phyloP scores from a whole-genome alignment of 2,113 vertebrate species.

The Trichomycterus rosablanca region DNA sequence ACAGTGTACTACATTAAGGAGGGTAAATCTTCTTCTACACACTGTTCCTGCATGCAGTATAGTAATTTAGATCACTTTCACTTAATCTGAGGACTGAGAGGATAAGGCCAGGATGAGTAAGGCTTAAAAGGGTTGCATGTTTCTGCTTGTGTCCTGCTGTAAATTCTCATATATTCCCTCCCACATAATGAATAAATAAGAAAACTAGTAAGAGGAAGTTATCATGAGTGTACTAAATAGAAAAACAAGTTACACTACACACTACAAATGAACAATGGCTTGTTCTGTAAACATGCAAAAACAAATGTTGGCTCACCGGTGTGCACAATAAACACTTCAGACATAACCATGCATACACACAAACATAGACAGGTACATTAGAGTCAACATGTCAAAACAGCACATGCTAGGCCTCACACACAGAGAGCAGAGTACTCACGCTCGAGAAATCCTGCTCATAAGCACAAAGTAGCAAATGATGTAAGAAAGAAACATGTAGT shows the following conservation, averaged over 20 bases:
- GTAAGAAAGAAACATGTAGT: conserved; percentile 23
- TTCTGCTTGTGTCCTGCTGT: not conserved
- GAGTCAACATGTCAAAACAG: conserved; percentile 16
- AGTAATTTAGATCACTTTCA: conserved; percentile 33
- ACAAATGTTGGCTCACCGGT: not conserved
- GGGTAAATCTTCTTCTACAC: not conserved
- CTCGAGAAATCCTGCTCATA: conserved; percentile 43
- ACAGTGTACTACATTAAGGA: too few species aligned
- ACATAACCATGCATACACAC: conserved; percentile 20
- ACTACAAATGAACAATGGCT: not conserved
- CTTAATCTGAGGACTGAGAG: conserved; percentile 9
- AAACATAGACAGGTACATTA: not conserved
- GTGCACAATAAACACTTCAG: not conserved
- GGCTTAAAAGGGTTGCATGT: conserved; percentile 34
- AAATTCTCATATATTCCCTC: too few species aligned
- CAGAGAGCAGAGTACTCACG: conserved; percentile 42
- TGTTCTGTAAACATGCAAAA: conserved; percentile 15
- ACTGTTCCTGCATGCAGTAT: conserved; percentile 10
- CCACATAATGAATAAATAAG: conserved; percentile 5
- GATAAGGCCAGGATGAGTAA: conserved; percentile 28
- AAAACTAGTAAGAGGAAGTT: conserved; percentile 3
- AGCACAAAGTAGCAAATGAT: conserved; percentile 9
- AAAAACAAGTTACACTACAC: conserved; percentile 4
- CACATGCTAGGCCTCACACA: not conserved
- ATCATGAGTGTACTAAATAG: conserved; percentile 8